These are phyloP conservation scores for Heliconius hermathena DNA, from an alignment of 1,140 invertebrate genomes.

Conservation along the genomic window DNA sequence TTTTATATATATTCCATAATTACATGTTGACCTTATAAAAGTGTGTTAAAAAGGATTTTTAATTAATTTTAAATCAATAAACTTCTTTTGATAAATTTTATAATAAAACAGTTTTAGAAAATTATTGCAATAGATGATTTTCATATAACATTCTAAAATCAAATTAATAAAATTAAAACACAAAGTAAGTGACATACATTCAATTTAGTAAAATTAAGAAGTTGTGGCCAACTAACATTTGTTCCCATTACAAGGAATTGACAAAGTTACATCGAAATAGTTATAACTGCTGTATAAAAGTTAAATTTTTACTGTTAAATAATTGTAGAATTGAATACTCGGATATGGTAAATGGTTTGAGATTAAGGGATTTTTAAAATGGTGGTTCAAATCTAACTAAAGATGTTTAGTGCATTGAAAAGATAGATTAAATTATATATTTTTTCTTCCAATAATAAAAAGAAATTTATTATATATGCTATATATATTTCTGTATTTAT, in stretches of 20 bases:
- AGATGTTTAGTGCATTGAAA: not conserved
- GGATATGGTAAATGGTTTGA: constrained; percentile 15
- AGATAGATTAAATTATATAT: not conserved
- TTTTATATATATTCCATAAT: too few species aligned
- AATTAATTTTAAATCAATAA: too few species aligned
- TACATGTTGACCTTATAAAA: too few species aligned
- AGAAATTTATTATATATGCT: constrained; percentile 2
- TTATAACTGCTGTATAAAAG: constrained; percentile 29
- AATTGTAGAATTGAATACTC: constrained; percentile 25
- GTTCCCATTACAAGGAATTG: constrained; percentile 33
- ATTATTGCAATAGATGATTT: too few species aligned
- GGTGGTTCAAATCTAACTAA: not conserved
- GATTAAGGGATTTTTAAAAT: not conserved
- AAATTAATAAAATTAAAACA: too few species aligned
- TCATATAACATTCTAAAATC: too few species aligned
- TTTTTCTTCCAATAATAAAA: not conserved
- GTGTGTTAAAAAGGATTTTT: too few species aligned
- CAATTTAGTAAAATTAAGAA: not conserved
- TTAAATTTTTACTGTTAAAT: constrained; percentile 29
- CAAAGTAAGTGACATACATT: not conserved
- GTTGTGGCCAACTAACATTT: constrained; percentile 3
- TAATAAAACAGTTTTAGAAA: too few species aligned
- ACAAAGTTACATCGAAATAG: constrained; percentile 37
- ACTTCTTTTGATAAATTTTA: too few species aligned
- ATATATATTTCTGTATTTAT: not conserved